A percentile compares a stretch with the other conserved stretches of the same genome.
Conservation (phyloP, 2,888 invertebrate genomes). For the Acleris emargana region DNA sequence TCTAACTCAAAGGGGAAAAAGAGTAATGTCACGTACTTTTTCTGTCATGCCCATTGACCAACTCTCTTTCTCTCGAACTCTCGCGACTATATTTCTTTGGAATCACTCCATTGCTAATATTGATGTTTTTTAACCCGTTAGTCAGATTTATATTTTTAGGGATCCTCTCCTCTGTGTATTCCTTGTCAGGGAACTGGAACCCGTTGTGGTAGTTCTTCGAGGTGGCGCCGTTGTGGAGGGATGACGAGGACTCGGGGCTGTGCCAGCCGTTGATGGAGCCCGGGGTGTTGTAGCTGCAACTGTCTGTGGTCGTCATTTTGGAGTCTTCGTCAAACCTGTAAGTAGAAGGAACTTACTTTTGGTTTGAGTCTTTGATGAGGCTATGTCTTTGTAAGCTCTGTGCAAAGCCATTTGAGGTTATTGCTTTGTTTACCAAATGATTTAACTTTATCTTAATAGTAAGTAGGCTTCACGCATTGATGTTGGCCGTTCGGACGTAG, state of each 20-base stretch:
- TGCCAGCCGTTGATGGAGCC: constrained; percentile 85
- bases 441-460: no score
- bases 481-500: no score
- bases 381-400: background rate
- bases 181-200: constrained; percentile 67
- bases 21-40: constrained; percentile 55
- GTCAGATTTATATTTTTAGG: constrained; percentile 75
- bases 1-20: no score
- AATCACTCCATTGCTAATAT: constrained; percentile 72
- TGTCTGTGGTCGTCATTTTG: constrained; percentile 85
- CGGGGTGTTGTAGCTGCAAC: constrained; percentile 81
- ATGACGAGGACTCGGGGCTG: constrained; percentile 71
- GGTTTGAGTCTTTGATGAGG: background rate
- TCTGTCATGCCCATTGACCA: constrained; percentile 67
- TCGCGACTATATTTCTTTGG: constrained; percentile 70
- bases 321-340: constrained; percentile 81
- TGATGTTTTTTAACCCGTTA: constrained; percentile 75
- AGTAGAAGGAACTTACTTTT: constrained; percentile 29
- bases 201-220: constrained; percentile 76
- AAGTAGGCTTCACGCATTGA: no score
- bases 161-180: constrained; percentile 52
- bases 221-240: constrained; percentile 75
- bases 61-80: constrained; percentile 67
- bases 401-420: no score
- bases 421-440: no score